These are phyloP conservation scores for Microcebus ravelobensis DNA, from an alignment of 2,113 vertebrate species.

Conservation along the genomic window DNA sequence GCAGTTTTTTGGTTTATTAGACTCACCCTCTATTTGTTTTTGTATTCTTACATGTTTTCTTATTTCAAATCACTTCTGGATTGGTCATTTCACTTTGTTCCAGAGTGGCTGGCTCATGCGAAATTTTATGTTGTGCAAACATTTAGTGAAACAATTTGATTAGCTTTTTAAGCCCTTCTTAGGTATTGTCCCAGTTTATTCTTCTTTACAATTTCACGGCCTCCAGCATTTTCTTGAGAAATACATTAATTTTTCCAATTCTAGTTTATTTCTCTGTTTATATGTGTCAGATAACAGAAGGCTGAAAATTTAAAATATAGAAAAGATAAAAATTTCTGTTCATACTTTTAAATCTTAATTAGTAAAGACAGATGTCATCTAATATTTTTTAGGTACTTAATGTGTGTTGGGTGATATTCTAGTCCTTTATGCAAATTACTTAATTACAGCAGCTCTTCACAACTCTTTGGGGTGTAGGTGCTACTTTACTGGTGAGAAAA, in stretches of 20 bases:
- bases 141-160: neutral
- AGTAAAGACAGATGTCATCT: neutral
- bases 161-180: neutral
- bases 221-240: conserved; percentile 13
- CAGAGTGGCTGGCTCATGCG: neutral
- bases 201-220: neutral
- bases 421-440: neutral
- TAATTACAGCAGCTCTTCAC: neutral
- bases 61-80: neutral
- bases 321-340: neutral
- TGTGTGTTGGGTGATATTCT: neutral
- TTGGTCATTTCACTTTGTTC: neutral
- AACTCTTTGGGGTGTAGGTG: neutral
- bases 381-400: neutral
- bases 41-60: neutral
- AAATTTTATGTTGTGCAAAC: neutral
- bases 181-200: neutral
- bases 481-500: conserved; percentile 31
- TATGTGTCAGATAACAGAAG: neutral
- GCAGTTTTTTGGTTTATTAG: neutral
- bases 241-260: neutral
- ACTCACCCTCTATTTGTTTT: neutral
- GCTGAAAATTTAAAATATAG: neutral
- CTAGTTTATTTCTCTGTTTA: neutral
- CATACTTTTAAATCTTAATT: neutral